phyloP scores from a whole-genome alignment of 1,140 invertebrate genomes.

The Musca domestica region DNA sequence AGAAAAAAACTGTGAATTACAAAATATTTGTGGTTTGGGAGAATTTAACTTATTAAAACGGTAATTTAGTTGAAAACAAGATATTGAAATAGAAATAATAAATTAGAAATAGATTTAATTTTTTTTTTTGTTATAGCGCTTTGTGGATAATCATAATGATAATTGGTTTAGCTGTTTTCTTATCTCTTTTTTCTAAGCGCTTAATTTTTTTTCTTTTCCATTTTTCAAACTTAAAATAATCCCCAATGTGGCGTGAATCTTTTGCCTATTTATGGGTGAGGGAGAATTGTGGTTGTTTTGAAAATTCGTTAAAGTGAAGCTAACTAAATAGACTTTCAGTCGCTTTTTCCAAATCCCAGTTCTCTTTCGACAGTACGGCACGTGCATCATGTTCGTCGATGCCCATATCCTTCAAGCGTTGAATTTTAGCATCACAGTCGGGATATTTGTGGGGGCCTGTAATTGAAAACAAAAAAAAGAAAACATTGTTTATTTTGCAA shows the following conservation, averaged over 20 bases:
- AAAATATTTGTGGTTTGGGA: not conserved
- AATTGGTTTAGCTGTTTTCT: not conserved
- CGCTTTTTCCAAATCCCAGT: slow-evolving; percentile 86
- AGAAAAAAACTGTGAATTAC: not conserved
- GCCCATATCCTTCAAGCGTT: slow-evolving; percentile 83
- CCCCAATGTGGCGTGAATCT: not conserved
- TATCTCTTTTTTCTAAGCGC: not conserved
- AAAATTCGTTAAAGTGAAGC: slow-evolving; percentile 38
- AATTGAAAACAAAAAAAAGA: slow-evolving; percentile 29
- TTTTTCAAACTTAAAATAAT: slow-evolving; percentile 4
- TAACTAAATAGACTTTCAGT: slow-evolving; percentile 89
- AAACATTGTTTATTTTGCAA: slow-evolving; percentile 4
- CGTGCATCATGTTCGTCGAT: slow-evolving; percentile 78
- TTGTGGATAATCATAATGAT: slow-evolving; percentile 1
- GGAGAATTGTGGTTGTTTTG: not conserved
- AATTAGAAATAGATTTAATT: slow-evolving; percentile 1
- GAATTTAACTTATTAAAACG: not conserved
- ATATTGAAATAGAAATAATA: slow-evolving; percentile 1
- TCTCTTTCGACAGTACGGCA: slow-evolving; percentile 81
- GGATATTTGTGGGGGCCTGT: slow-evolving; percentile 68
- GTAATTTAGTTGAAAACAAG: not conserved
- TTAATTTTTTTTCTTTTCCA: not conserved
- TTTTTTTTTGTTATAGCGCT: not conserved
- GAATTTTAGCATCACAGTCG: slow-evolving; percentile 80
- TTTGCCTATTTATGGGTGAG: not conserved